Conservation (phyloP, 2,113 vertebrate genomes). For the Tamias sibiricus region DNA sequence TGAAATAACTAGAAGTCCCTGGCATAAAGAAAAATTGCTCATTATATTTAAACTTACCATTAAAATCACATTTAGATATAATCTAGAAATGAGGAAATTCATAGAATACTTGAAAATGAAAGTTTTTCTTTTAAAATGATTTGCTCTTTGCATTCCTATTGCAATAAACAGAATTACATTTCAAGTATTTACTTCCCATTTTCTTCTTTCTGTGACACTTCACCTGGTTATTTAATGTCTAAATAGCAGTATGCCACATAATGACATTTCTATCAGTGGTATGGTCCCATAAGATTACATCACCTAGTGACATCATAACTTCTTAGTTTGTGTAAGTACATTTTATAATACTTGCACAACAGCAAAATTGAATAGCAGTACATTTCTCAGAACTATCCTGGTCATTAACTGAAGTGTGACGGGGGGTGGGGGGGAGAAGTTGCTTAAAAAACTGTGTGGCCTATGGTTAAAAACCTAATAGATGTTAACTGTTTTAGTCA, state of each 20-base stretch:
- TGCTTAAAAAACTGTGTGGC: neutral
- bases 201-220: neutral
- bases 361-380: neutral
- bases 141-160: slow-evolving; percentile 29
- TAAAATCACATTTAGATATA: slow-evolving; percentile 14
- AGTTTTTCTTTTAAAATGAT: neutral
- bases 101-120: slow-evolving; percentile 25
- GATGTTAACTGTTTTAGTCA: neutral
- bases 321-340: neutral
- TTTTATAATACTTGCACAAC: neutral
- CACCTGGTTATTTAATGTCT: neutral
- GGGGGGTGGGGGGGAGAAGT: neutral
- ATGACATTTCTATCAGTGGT: neutral
- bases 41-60: neutral
- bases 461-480: neutral
- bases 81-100: neutral
- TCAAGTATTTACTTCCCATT: neutral
- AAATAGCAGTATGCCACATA: neutral
- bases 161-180: slow-evolving; percentile 36
- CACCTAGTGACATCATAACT: neutral
- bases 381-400: neutral
- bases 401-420: neutral
- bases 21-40: neutral
- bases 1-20: neutral
- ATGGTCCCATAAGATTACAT: neutral